Conservation (phyloP, 2,113 vertebrate species). For the Varanus salvator region DNA sequence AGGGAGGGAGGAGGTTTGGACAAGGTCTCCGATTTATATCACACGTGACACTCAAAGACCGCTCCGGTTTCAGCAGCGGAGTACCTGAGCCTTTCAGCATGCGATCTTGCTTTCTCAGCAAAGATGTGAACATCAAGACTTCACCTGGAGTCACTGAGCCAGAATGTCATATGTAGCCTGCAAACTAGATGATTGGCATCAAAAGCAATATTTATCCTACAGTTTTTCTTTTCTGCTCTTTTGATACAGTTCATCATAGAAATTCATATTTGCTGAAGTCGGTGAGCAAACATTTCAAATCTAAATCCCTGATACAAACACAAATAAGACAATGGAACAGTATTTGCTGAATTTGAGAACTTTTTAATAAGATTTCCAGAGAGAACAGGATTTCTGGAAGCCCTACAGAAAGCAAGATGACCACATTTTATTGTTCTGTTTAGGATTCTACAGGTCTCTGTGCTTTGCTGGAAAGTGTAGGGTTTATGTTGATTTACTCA, state of each 20-base stretch:
- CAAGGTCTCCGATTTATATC: not conserved
- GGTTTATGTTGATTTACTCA: too few relatives aligned
- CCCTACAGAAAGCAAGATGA: not conserved
- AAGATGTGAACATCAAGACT: not conserved
- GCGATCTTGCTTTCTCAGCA: not conserved
- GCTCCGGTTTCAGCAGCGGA: not conserved
- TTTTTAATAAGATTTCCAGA: not conserved
- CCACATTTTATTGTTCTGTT: not conserved
- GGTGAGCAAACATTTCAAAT: conserved; percentile 1
- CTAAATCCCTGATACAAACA: not conserved
- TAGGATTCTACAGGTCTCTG: not conserved
- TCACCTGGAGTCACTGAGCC: not conserved
- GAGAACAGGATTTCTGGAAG: conserved; percentile 21
- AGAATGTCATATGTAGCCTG: not conserved
- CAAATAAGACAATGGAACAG: not conserved
- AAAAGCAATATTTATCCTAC: not conserved
- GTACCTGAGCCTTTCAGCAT: not conserved
- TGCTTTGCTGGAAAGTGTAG: not conserved
- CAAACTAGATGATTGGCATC: not conserved
- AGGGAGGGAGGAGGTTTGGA: too few relatives aligned
- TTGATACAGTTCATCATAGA: not conserved
- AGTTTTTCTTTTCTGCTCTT: not conserved
- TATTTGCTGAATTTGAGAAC: not conserved
- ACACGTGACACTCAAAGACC: not conserved
- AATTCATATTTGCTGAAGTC: not conserved